phyloP scores from a whole-genome alignment of 2,113 vertebrate species.

The Hypocryptadius cinnamomeus region DNA sequence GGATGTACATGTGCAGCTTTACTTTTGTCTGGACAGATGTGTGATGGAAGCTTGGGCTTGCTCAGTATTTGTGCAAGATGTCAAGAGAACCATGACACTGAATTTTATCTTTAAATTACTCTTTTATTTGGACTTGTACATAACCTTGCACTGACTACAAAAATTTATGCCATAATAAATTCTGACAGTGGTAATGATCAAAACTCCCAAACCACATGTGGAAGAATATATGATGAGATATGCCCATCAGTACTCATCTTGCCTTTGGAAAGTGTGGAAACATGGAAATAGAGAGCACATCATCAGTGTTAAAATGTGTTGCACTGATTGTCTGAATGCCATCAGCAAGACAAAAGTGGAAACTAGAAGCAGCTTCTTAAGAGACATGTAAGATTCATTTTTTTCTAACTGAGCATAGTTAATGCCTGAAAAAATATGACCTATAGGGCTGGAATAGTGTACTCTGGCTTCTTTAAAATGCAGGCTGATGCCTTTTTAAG shows the following conservation, averaged over 20 bases:
- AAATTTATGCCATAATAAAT: neutral
- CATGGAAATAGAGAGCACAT: neutral
- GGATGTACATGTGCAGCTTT: neutral
- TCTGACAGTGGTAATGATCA: neutral
- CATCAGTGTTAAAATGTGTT: neutral
- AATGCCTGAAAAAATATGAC: neutral
- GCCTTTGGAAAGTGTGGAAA: neutral
- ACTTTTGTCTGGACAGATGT: neutral
- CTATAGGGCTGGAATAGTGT: neutral
- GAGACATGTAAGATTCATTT: neutral
- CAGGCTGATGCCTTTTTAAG: neutral
- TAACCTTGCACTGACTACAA: neutral
- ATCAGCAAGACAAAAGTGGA: neutral
- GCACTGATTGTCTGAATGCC: neutral
- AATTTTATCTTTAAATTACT: neutral
- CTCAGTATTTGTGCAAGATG: neutral
- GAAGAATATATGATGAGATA: neutral
- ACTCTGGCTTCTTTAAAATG: neutral
- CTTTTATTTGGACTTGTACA: neutral
- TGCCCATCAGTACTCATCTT: neutral
- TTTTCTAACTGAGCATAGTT: neutral
- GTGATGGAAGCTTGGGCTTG: neutral
- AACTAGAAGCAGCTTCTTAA: neutral
- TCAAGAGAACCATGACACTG: neutral
- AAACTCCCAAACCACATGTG: neutral